Conservation (phyloP, 2,113 vertebrate species). For the Sisor rabdophorus region DNA sequence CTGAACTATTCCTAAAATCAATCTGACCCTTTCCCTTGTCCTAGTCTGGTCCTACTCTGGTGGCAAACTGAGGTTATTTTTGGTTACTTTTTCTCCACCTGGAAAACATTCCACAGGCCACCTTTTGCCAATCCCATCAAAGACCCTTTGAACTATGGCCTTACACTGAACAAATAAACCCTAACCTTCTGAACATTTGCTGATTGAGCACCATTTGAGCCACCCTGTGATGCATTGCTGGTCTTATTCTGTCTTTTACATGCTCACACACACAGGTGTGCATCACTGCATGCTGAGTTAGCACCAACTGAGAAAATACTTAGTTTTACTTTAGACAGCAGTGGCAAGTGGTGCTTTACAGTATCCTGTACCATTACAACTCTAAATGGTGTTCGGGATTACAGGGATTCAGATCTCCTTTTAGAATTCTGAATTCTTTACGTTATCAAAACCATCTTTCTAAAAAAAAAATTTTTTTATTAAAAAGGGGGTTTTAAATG, state of each 20-base stretch:
- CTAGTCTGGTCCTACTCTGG: background rate
- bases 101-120: constrained; percentile 35
- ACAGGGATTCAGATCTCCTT: background rate
- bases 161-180: constrained; percentile 24
- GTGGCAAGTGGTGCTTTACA: constrained; percentile 13
- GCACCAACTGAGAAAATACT: constrained; percentile 3
- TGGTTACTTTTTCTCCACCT: constrained; percentile 24
- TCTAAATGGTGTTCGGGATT: background rate
- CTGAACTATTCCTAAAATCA: background rate
- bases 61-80: constrained; percentile 52
- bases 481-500: background rate
- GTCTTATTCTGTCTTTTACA: constrained; percentile 23
- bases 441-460: background rate
- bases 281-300: constrained; percentile 1
- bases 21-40: background rate
- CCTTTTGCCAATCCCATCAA: constrained; percentile 28
- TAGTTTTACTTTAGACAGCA: background rate
- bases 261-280: constrained; percentile 31
- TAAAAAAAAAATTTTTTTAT: too few species aligned
- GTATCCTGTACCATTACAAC: too few species aligned
- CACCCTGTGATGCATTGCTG: constrained; percentile 7
- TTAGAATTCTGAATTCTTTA: background rate
- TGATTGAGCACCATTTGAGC: constrained; percentile 38
- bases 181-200: constrained; percentile 32
- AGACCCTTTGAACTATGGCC: constrained; percentile 45